phyloP scores from a whole-genome alignment of 1,140 invertebrate species.

The Frieseomelitta varia region DNA sequence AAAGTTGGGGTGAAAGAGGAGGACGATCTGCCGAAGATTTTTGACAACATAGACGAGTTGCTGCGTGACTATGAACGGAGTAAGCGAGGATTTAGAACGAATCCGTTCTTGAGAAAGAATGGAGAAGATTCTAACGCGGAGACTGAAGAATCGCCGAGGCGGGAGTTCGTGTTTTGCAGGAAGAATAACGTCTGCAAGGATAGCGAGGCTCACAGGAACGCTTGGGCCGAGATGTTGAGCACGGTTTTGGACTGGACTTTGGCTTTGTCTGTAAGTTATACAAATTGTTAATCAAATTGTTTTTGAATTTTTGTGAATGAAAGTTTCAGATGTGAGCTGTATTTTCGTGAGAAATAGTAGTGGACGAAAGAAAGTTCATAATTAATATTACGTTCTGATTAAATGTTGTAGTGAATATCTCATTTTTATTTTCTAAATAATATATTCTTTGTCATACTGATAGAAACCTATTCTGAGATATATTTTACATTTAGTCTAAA shows the following conservation, averaged over 20 bases:
- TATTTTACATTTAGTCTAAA: too few species aligned
- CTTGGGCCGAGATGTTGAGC: constrained; percentile 86
- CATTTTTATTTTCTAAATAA: too few species aligned
- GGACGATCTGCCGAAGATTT: constrained; percentile 15
- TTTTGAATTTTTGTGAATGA: background rate
- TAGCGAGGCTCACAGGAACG: constrained; percentile 85
- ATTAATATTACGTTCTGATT: too few species aligned
- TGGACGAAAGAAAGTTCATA: too few species aligned
- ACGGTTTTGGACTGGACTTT: constrained; percentile 83
- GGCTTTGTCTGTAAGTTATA: constrained; percentile 71
- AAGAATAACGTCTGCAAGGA: constrained; percentile 90
- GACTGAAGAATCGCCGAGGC: constrained; percentile 84
- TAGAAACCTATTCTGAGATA: too few species aligned
- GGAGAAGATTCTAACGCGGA: constrained; percentile 60
- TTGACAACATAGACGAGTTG: constrained; percentile 80
- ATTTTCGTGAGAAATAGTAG: too few species aligned
- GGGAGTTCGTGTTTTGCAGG: constrained; percentile 89
- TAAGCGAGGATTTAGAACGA: constrained; percentile 83
- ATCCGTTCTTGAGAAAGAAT: constrained; percentile 75
- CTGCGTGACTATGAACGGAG: constrained; percentile 85
- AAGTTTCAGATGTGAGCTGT: background rate
- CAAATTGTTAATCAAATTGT: background rate
- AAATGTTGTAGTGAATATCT: too few species aligned
- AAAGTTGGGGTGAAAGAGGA: constrained; percentile 35
- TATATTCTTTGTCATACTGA: too few species aligned